Conservation (phyloP, 2,797 vertebrate species). For the Epinephelus malabaricus region DNA sequence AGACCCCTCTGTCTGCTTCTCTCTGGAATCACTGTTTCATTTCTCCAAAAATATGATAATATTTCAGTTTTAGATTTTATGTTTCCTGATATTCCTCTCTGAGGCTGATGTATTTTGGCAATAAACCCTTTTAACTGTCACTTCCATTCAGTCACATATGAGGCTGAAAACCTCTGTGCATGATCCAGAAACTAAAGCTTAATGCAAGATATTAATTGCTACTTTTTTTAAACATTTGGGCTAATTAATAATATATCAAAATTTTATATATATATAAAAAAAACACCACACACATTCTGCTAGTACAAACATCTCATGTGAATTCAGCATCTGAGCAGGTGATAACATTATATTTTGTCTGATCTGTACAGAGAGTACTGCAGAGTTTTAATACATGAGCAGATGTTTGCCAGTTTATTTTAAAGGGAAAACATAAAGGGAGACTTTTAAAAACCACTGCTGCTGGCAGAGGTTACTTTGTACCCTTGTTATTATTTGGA, state of each 20-base stretch:
- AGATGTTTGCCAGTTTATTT: conserved; percentile 5
- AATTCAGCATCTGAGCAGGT: not conserved
- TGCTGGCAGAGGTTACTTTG: not conserved
- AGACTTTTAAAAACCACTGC: not conserved
- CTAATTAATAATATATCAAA: not conserved
- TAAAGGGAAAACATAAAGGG: not conserved
- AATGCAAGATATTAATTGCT: not conserved
- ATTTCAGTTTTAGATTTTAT: not conserved
- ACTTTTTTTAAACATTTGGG: not conserved
- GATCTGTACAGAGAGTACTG: not conserved
- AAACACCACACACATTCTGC: not conserved
- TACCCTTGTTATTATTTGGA: not conserved
- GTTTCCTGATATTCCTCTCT: too few species aligned
- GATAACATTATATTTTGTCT: not conserved
- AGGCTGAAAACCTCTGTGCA: not conserved
- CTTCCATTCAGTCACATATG: not conserved
- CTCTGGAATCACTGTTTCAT: too few species aligned
- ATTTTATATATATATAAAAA: too few species aligned
- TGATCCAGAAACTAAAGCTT: not conserved
- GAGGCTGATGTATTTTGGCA: not conserved
- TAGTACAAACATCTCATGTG: not conserved
- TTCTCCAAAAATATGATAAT: too few species aligned
- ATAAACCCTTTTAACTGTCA: not conserved
- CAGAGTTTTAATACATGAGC: conserved; percentile 1
- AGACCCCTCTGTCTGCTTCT: too few species aligned